phyloP scores from a whole-genome alignment of 2,888 invertebrate genomes.

The Agonopterix alstromeriana region DNA sequence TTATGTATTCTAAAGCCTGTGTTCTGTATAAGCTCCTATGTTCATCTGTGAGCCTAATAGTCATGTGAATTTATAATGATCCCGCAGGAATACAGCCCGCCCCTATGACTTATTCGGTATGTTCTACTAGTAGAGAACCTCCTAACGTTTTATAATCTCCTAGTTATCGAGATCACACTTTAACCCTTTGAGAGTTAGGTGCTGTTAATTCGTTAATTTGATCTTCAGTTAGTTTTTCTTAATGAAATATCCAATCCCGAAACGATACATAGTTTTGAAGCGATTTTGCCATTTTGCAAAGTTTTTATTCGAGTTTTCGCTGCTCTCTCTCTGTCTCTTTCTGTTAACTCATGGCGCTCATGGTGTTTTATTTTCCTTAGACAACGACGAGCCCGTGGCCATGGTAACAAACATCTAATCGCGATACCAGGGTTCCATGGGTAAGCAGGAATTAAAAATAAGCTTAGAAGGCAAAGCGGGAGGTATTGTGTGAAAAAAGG shows the following conservation, averaged over 20 bases:
- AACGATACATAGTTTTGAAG: too few species aligned
- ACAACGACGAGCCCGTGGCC: constrained; percentile 7
- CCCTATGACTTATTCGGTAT: constrained; percentile 9
- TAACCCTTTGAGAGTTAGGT: constrained; percentile 27
- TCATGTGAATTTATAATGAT: constrained; percentile 48
- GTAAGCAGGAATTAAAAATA: constrained; percentile 27
- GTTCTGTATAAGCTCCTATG: constrained; percentile 18
- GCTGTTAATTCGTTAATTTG: constrained; percentile 1
- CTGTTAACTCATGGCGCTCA: too few species aligned
- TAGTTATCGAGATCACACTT: constrained; percentile 32
- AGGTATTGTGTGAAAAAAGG: constrained; percentile 19
- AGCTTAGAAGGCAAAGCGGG: constrained; percentile 25
- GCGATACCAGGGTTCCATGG: constrained; percentile 45
- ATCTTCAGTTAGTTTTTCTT: background rate
- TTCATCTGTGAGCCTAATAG: constrained; percentile 39
- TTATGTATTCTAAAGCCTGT: too few species aligned
- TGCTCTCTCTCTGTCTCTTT: too few species aligned
- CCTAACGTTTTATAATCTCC: constrained; percentile 26
- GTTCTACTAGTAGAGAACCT: constrained; percentile 1
- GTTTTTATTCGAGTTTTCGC: too few species aligned
- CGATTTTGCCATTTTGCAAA: too few species aligned
- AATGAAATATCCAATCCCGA: too few species aligned
- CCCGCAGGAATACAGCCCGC: constrained; percentile 25
- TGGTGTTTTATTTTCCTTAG: too few species aligned
- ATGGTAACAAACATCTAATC: constrained; percentile 29